These are phyloP conservation scores for Macrocentrus cingulum DNA, from an alignment of 1,140 invertebrate genomes.

Conservation along the genomic window DNA sequence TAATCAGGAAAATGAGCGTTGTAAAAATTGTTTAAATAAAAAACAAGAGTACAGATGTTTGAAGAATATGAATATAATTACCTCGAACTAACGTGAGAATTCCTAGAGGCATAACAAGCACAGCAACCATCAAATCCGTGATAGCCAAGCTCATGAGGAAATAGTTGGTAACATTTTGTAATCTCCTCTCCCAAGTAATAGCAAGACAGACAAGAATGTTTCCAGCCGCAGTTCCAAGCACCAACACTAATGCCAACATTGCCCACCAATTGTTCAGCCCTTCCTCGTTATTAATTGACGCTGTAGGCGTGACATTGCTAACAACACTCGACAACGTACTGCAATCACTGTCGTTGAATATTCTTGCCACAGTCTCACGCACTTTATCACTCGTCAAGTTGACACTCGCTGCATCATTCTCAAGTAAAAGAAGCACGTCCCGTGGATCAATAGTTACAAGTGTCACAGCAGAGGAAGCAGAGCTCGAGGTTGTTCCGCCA, in stretches of 20 bases:
- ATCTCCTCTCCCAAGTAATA: slow-evolving; percentile 80
- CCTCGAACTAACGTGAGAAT: slow-evolving; percentile 77
- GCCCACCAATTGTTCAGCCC: slow-evolving; percentile 72
- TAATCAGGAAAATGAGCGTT: background rate
- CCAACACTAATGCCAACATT: slow-evolving; percentile 74
- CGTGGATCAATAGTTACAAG: slow-evolving; percentile 7
- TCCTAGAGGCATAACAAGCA: slow-evolving; percentile 89
- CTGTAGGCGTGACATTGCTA: slow-evolving; percentile 3
- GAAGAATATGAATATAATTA: slow-evolving; percentile 53
- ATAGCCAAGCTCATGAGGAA: slow-evolving; percentile 94
- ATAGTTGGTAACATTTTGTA: slow-evolving; percentile 96
- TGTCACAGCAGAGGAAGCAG: background rate
- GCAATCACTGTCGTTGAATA: slow-evolving; percentile 43
- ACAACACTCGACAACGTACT: slow-evolving; percentile 21
- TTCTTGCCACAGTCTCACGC: slow-evolving; percentile 32
- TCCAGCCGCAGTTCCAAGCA: slow-evolving; percentile 84
- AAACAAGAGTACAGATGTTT: background rate
- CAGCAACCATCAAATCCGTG: slow-evolving; percentile 90
- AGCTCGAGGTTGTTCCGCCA: background rate
- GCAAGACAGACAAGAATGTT: slow-evolving; percentile 94
- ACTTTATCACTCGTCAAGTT: slow-evolving; percentile 35
- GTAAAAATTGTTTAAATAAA: background rate
- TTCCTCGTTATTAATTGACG: slow-evolving; percentile 36
- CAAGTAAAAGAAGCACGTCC: slow-evolving; percentile 15
- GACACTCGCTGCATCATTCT: slow-evolving; percentile 26